A percentile compares a stretch with the other conserved stretches of the same genome.
Evolutionary conservation across 2,113 vertebrate species (phyloP).

Genomic region (Acanthisitta chloris): DNA sequence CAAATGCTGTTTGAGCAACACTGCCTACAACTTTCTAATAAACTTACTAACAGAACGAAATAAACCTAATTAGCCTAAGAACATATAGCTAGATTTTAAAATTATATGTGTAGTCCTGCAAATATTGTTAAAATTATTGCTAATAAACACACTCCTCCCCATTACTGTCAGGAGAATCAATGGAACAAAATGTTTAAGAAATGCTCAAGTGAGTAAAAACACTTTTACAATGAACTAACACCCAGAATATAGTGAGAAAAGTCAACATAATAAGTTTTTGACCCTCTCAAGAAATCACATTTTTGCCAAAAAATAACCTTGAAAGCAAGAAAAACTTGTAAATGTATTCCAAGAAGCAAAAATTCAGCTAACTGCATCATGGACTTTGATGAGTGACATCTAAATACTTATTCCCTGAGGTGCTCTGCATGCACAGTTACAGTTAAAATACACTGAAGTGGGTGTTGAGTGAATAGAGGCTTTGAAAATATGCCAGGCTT

Average conservation of each 20-base stretch:
- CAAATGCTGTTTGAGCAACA: background rate
- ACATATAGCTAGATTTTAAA: background rate
- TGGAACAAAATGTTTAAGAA: background rate
- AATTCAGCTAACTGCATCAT: background rate
- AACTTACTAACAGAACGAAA: background rate
- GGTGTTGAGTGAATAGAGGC: background rate
- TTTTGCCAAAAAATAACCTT: background rate
- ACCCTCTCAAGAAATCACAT: background rate
- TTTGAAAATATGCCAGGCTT: background rate
- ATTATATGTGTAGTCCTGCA: background rate
- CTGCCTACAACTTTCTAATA: background rate
- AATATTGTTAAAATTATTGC: background rate
- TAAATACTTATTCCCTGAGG: background rate
- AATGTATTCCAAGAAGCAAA: slow-evolving; percentile 5
- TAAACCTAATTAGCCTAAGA: too few species aligned
- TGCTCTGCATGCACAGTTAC: background rate
- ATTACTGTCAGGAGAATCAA: background rate
- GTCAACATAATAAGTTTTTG: background rate
- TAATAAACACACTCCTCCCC: fast-evolving
- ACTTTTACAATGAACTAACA: background rate
- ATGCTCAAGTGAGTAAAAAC: background rate
- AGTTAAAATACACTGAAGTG: background rate
- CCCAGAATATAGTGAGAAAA: background rate
- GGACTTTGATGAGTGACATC: background rate
- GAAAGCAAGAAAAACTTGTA: background rate